Base-by-base conservation (phyloP, 30 jellyfish, hydroid and myxozoan genomes). In the Sanderia malayensis region DNA sequence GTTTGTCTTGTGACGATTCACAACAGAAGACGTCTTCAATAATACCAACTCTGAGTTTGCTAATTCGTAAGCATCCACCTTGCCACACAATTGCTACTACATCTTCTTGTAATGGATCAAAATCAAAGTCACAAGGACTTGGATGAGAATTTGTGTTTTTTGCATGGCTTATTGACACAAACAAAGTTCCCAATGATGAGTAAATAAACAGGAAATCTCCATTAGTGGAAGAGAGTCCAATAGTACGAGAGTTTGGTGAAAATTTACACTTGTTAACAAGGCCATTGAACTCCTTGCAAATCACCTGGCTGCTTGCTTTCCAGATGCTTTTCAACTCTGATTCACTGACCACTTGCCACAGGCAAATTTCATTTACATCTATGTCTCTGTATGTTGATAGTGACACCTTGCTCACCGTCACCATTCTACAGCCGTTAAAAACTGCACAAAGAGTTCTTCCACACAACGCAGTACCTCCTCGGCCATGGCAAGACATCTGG, bases 371-470 rank as follows among this genome's bases (percentile, higher is more conserved):
- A 70, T 79, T 73, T 17, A 79, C 33, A 67, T 47, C 75, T 34
- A n/a, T 34, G 37, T 67, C 61, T 24, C 84, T 66, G 70, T 79
- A 49, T n/a, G 70, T 27, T 15, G 80, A 67, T n/a, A 67, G 41
- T 11, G 92, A 62, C 18, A 79, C 84, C 27, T 58, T 79, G 66
- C 81, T 79, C 11, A 67, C 61, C 13, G 92, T 66, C n/a, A 44
- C 84, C 45, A 70, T 58, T 13, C 85, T 74, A 44, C 73, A 46
- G 4, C 71, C 46, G n/a, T 79, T 53, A 28, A 46, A 68, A 3
- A 70, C 57, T 18, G 93, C 75, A 70, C 93, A 80, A n/a, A 46
- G 73, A 28, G 75, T 76, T 52, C 85, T 70, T 26, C 93, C 93
- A 61, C 93, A 80, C 22, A 80, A 30, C 25, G 93, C 61, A 11